Base-by-base conservation (phyloP, 37 sponge, comb jelly and placozoan genomes). In the Halichondria panicea region DNA sequence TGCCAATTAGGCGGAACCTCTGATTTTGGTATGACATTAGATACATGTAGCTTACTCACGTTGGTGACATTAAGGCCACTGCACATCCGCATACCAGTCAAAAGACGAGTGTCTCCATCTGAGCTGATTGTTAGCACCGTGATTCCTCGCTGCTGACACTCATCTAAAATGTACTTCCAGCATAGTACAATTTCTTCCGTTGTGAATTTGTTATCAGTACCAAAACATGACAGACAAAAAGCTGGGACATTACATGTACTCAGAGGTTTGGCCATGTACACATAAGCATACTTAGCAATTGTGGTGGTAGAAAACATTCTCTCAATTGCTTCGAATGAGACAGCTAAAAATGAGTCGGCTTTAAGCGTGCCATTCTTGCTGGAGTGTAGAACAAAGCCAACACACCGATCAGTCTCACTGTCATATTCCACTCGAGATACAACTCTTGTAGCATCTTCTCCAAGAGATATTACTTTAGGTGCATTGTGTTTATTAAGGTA, bases 201-300 rank as follows among this genome's bases (percentile, higher is more conserved):
- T 57, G 43, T 41, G 22, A 77, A 63, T 37, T 77, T 85, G 66
- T 85, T 78, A 58, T 82, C 38, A n/a, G 83, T 83, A 25, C 85
- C 85, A 21, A 83, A 27, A 66, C 78, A 84, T 35, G 72, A 71
- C 41, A 84, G 46, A 31, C 65, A 53, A 71, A 81, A 81, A 13
- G 74, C 41, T 55, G 86, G 74, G 25, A 40, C 74, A 68, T 58
- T 33, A n/a, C n/a, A n/a, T 42, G 54, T 13, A 56, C 44, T 32
- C 15, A 72, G 63, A 34, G 85, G 77, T 56, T 84, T 77, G 34
- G 86, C 74, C 79, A 85, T 85, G 54, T 83, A 85, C n/a, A 85
- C 68, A 55, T 45, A 85, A 31, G 86, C 86, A 42, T 85, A 77
- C 43, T 78, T 85, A 28, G 86, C 72, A 55, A 66, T 56, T 43